Percentiles rank a stretch among this genome's conserved stretches.
These are phyloP conservation scores for Parascotia fuliginaria DNA, from an alignment of 2,888 invertebrate species.

Conservation along the genomic window DNA sequence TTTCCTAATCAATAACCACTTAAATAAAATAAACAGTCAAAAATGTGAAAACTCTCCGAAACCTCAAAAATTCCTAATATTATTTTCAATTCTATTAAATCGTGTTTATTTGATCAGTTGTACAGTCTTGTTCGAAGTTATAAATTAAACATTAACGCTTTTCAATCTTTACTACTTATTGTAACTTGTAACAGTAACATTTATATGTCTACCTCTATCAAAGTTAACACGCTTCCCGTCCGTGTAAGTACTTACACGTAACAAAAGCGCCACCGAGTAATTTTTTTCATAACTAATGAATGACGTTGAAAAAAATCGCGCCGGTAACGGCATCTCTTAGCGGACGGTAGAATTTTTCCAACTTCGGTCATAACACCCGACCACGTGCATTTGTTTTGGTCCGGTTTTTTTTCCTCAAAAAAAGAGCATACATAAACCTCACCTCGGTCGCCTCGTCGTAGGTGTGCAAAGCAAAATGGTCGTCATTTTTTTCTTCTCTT, in stretches of 20 bases:
- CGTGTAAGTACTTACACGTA: slow-evolving; percentile 12
- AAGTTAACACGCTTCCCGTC: background rate
- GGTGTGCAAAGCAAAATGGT: slow-evolving; percentile 85
- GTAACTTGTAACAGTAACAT: no score
- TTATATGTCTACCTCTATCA: background rate
- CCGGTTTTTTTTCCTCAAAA: slow-evolving; percentile 82
- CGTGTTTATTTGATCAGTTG: no score
- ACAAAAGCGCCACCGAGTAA: slow-evolving; percentile 71
- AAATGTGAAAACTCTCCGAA: no score
- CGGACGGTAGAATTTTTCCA: slow-evolving; percentile 75
- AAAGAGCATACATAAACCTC: slow-evolving; percentile 82
- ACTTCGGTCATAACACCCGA: slow-evolving; percentile 82
- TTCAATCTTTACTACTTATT: no score
- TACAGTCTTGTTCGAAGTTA: no score
- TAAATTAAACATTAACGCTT: no score
- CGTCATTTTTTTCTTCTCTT: slow-evolving; percentile 86
- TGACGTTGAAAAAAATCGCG: slow-evolving; percentile 67
- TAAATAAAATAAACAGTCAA: no score
- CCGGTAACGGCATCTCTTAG: slow-evolving; percentile 82
- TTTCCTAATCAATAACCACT: no score
- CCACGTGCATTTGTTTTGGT: slow-evolving; percentile 86
- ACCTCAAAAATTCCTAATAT: no score
- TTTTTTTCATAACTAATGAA: slow-evolving; percentile 80
- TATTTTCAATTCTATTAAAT: no score
- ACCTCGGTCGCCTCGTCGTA: slow-evolving; percentile 75